Conservation (phyloP, 2,797 vertebrate genomes). For the Falco biarmicus region DNA sequence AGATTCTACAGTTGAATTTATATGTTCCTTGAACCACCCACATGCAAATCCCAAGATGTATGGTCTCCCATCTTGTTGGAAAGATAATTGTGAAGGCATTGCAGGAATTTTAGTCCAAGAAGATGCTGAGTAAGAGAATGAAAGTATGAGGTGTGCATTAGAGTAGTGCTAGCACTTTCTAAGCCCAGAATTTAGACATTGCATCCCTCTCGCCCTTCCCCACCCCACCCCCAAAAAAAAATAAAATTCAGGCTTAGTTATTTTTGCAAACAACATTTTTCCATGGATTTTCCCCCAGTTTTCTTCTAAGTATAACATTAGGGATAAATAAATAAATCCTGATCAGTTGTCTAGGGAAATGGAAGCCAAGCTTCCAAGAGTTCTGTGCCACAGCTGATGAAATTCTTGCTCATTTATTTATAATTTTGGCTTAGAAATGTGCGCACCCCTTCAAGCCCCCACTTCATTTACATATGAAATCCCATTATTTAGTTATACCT, state of each 20-base stretch:
- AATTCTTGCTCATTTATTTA: background rate
- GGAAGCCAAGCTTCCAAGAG: background rate
- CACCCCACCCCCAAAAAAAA: too few species aligned
- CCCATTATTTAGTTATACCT: background rate
- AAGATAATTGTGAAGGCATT: background rate
- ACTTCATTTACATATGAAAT: background rate
- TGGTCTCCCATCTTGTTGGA: background rate
- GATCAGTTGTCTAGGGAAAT: background rate
- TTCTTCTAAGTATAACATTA: background rate
- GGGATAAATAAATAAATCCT: background rate
- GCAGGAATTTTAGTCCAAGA: background rate
- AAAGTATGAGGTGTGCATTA: background rate
- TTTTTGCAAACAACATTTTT: background rate
- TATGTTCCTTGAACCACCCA: background rate
- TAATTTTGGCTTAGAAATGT: background rate
- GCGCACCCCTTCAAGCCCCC: background rate
- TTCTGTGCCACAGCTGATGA: background rate
- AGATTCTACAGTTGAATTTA: background rate
- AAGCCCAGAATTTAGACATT: background rate
- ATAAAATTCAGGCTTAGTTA: background rate
- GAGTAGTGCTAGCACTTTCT: background rate
- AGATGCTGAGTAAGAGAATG: background rate
- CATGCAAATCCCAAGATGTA: background rate
- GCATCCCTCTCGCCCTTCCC: accelerated
- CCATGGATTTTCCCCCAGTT: background rate